Conservation (phyloP, 35 echinoderm and acorn worm species). For the Stichopus chloronotus region DNA sequence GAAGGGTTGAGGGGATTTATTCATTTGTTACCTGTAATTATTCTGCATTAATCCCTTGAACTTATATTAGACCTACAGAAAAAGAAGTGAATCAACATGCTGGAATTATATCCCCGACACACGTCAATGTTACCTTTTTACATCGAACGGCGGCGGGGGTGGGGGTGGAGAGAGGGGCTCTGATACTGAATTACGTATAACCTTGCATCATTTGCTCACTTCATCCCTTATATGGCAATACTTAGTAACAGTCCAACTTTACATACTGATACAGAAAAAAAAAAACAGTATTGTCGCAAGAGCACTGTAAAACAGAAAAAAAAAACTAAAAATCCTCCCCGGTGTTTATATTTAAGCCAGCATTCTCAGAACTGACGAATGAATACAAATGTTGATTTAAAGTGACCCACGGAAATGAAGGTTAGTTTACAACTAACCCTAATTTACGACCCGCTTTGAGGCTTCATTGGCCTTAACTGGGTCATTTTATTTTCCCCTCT, state of each 20-base stretch:
- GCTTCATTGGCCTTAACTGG: background rate
- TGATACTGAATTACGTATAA: background rate
- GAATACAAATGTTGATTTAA: background rate
- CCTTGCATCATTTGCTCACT: too few relatives aligned
- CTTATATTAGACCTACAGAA: too few relatives aligned
- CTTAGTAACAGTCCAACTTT: too few relatives aligned
- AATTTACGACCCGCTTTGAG: background rate
- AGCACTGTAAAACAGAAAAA: background rate
- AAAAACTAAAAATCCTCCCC: background rate
- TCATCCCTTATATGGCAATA: too few relatives aligned
- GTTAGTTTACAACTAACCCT: background rate
- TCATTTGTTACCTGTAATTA: too few relatives aligned
- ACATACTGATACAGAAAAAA: background rate
- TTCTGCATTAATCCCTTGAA: too few relatives aligned
- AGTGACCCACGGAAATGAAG: background rate
- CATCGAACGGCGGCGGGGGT: too few relatives aligned
- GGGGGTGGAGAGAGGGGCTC: too few relatives aligned
- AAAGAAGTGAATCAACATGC: too few relatives aligned
- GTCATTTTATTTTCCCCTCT: background rate
- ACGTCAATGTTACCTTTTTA: too few relatives aligned
- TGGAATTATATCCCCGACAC: too few relatives aligned
- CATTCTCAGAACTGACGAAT: background rate
- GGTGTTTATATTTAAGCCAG: slow-evolving; percentile 16
- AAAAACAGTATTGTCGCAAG: background rate
- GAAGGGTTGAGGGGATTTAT: too few relatives aligned